These are phyloP conservation scores for Ctenicera cuprea DNA, from an alignment of 2,888 invertebrate genomes.

Conservation along the genomic window DNA sequence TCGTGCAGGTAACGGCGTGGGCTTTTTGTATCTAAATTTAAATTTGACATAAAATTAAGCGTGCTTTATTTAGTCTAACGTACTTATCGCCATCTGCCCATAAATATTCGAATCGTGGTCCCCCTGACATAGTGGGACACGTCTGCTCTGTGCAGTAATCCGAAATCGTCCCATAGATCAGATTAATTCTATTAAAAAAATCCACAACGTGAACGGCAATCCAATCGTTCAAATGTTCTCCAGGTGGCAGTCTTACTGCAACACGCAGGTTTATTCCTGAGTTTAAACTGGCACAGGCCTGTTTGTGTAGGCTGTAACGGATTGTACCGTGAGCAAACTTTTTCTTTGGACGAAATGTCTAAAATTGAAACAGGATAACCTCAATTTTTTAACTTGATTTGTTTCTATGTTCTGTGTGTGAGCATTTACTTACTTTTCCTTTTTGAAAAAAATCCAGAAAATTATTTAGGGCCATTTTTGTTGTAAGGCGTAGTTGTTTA, in stretches of 20 bases:
- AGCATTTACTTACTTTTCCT: conserved; percentile 80
- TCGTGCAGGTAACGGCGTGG: conserved; percentile 87
- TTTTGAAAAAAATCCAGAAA: conserved; percentile 87
- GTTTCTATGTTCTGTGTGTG: no score
- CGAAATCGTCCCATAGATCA: conserved; percentile 92
- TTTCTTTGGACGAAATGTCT: conserved; percentile 95
- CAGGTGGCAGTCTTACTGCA: conserved; percentile 88
- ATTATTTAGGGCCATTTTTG: conserved; percentile 79
- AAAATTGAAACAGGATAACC: conserved; percentile 59
- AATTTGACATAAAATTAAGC: background rate
- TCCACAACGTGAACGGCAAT: conserved; percentile 95
- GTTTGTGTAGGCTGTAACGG: conserved; percentile 90
- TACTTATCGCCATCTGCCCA: conserved; percentile 90
- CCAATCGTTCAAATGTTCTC: conserved; percentile 93
- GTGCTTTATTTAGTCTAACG: conserved; percentile 37
- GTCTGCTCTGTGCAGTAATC: conserved; percentile 88
- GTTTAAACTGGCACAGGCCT: conserved; percentile 92
- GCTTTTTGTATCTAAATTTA: conserved; percentile 78
- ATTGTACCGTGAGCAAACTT: conserved; percentile 91
- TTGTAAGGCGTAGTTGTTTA: background rate
- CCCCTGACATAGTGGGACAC: conserved; percentile 94
- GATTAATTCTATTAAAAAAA: conserved; percentile 94
- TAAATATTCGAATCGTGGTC: conserved; percentile 90
- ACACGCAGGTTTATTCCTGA: conserved; percentile 90
- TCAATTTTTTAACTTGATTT: no score